These are phyloP conservation scores for Drosophila nikananu DNA, from an alignment of 1,140 invertebrate genomes.

Conservation along the genomic window DNA sequence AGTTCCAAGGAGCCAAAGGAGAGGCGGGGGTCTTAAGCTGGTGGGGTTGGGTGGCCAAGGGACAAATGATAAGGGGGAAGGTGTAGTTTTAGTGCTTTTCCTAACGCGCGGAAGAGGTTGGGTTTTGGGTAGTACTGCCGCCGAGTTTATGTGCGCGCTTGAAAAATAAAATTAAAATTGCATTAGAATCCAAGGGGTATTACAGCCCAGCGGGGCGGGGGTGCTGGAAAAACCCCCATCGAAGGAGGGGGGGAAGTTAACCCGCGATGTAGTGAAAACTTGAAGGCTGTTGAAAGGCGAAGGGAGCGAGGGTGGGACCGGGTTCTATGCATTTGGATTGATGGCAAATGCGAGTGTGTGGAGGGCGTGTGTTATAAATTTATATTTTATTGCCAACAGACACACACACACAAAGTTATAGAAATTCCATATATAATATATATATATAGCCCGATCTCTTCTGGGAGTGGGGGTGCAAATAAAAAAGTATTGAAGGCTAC, in stretches of 20 bases:
- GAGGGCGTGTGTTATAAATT: conserved; percentile 71
- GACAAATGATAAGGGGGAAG: conserved; percentile 30
- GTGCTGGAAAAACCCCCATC: neutral
- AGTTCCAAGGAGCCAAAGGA: conserved; percentile 43
- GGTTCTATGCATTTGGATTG: conserved; percentile 63
- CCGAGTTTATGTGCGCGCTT: conserved; percentile 79
- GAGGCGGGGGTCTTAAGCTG: neutral
- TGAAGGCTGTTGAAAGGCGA: conserved; percentile 76
- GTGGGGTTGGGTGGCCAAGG: conserved; percentile 5
- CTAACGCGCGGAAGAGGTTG: conserved; percentile 10
- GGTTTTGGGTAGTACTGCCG: conserved; percentile 10
- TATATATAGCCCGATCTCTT: conserved; percentile 4
- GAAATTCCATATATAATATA: conserved; percentile 24
- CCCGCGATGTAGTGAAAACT: conserved; percentile 61
- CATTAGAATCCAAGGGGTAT: conserved; percentile 81
- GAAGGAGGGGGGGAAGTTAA: neutral
- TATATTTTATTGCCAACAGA: conserved; percentile 75
- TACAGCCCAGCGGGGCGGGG: conserved; percentile 32
- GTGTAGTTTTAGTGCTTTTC: conserved; percentile 53
- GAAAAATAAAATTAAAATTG: conserved; percentile 84
- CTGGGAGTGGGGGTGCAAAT: conserved; percentile 17
- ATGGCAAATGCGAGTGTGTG: conserved; percentile 58
- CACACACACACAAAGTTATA: conserved; percentile 53
- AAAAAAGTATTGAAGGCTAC: conserved; percentile 61
- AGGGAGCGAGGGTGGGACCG: neutral